A percentile compares a stretch with the other conserved stretches of the same genome.
These are phyloP conservation scores for Hippoglossus stenolepis DNA, from an alignment of 2,113 vertebrate species.

Conservation along the genomic window DNA sequence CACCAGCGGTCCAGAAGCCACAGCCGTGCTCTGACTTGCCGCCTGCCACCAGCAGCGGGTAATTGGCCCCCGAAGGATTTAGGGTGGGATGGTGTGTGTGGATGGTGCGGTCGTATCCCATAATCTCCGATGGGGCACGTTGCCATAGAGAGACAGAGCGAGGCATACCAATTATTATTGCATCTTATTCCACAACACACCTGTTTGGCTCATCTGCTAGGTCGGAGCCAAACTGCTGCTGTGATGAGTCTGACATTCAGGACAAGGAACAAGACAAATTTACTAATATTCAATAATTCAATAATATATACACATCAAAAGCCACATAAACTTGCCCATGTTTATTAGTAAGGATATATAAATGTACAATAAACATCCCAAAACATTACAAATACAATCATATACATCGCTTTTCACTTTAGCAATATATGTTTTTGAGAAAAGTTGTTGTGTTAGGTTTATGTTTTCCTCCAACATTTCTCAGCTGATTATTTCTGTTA, in stretches of 20 bases:
- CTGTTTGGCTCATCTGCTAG: constrained; percentile 64
- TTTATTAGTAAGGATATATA: background rate
- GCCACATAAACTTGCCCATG: background rate
- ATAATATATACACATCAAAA: background rate
- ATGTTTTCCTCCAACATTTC: background rate
- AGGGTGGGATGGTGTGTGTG: constrained; percentile 57
- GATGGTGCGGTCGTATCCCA: constrained; percentile 66
- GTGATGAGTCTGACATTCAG: constrained; percentile 23
- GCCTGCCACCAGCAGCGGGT: constrained; percentile 75
- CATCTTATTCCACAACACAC: constrained; percentile 79
- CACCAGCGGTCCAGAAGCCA: constrained; percentile 77
- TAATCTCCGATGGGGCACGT: constrained; percentile 77
- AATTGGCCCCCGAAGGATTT: constrained; percentile 88
- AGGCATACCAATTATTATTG: constrained; percentile 81
- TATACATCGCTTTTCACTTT: background rate
- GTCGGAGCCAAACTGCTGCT: constrained; percentile 38
- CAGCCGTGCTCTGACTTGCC: constrained; percentile 79
- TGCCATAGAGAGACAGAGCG: constrained; percentile 75
- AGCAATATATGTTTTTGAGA: background rate
- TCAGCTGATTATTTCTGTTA: too few species aligned
- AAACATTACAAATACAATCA: background rate
- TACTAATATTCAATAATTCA: background rate
- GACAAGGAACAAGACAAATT: background rate
- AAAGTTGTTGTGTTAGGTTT: too few species aligned
- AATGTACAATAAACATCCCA: too few species aligned